These are phyloP conservation scores for Cephus spinipes DNA, from an alignment of 2,888 invertebrate genomes.

Conservation along the genomic window DNA sequence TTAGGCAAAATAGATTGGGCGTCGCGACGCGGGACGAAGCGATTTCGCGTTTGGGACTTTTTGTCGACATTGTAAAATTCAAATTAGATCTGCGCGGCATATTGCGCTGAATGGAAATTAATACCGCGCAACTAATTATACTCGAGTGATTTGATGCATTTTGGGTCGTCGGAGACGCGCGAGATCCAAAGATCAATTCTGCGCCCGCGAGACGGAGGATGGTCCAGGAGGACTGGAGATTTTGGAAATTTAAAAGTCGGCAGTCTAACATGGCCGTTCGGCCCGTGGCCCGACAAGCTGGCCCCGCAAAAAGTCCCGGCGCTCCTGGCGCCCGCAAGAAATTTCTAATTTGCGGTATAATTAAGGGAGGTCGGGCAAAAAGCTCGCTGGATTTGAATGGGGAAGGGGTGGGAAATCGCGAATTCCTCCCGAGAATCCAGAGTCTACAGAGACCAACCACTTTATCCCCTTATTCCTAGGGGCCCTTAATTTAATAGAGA, in stretches of 20 bases:
- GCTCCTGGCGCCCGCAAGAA: conserved; percentile 47
- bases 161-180: conserved; percentile 13
- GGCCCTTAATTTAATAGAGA: neutral
- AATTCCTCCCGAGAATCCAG: conserved; percentile 45
- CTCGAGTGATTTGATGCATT: conserved; percentile 20
- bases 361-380: conserved; percentile 63
- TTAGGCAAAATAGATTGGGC: conserved; percentile 56
- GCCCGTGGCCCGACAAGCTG: neutral
- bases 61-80: conserved; percentile 59
- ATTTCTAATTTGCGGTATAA: conserved; percentile 67
- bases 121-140: conserved; percentile 63
- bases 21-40: conserved; percentile 39
- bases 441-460: neutral
- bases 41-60: conserved; percentile 50
- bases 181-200: conserved; percentile 1
- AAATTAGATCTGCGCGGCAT: conserved; percentile 62
- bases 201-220: neutral
- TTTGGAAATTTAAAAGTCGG: neutral
- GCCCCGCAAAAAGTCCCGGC: conserved; percentile 25
- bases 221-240: neutral
- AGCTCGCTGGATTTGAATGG: conserved; percentile 30
- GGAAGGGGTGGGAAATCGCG: conserved; percentile 48
- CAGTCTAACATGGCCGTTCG: neutral
- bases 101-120: conserved; percentile 65
- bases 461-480: neutral